Conservation (phyloP, 1,140 invertebrate genomes). For the Arion vulgaris region DNA sequence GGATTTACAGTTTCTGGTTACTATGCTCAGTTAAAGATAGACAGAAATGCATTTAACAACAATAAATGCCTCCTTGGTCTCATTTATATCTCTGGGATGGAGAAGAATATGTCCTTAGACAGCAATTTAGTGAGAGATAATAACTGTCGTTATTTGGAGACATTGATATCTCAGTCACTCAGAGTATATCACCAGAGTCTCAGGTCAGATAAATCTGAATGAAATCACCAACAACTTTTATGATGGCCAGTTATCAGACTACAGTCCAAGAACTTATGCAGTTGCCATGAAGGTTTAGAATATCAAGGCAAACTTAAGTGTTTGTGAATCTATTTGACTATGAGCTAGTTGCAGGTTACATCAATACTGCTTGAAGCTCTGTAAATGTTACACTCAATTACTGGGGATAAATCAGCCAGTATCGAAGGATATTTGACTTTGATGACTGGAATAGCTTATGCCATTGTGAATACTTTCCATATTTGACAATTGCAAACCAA, state of each 20-base stretch:
- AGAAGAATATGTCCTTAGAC: slow-evolving; percentile 89
- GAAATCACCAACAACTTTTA: slow-evolving; percentile 81
- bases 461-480: slow-evolving; percentile 90
- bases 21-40: slow-evolving; percentile 85
- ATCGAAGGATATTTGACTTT: slow-evolving; percentile 96
- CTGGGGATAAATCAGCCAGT: slow-evolving; percentile 87
- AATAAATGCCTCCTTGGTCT: slow-evolving; percentile 89
- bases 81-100: slow-evolving; percentile 95
- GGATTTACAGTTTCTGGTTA: slow-evolving; percentile 82
- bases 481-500: slow-evolving; percentile 75
- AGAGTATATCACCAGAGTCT: slow-evolving; percentile 88
- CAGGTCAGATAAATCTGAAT: slow-evolving; percentile 85
- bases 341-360: slow-evolving; percentile 88
- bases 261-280: slow-evolving; percentile 77
- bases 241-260: slow-evolving; percentile 34
- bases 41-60: slow-evolving; percentile 86
- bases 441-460: slow-evolving; percentile 99
- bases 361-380: slow-evolving; percentile 83
- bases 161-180: slow-evolving; percentile 92
- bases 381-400: slow-evolving; percentile 95
- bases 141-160: slow-evolving; percentile 84
- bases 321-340: slow-evolving; percentile 92
- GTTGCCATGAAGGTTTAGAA: slow-evolving; percentile 95
- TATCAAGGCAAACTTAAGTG: slow-evolving; percentile 89
- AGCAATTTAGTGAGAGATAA: slow-evolving; percentile 86